These are phyloP conservation scores for Hoplodrina ambigua DNA, from an alignment of 2,888 invertebrate species.

Conservation along the genomic window DNA sequence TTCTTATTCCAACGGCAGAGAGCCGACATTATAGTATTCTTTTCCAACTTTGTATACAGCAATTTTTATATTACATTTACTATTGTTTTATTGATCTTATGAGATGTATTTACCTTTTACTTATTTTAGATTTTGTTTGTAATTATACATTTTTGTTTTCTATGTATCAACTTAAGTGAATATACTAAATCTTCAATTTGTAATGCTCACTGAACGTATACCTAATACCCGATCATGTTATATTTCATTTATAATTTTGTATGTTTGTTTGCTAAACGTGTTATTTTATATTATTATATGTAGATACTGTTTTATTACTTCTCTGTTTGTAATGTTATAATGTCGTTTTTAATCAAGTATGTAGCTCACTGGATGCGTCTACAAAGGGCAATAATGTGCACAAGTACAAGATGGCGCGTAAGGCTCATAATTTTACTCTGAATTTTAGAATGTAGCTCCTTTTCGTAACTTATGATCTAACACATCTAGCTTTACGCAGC, in stretches of 20 bases:
- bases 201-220: background rate
- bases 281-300: background rate
- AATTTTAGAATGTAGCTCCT: constrained; percentile 33
- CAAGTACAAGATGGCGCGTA: constrained; percentile 6
- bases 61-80: background rate
- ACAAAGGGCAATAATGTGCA: background rate
- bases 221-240: background rate
- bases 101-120: constrained; percentile 10
- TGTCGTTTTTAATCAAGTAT: background rate
- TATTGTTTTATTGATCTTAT: constrained; percentile 19
- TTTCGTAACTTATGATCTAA: constrained; percentile 65
- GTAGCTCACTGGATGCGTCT: background rate
- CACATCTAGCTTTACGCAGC: constrained; percentile 75
- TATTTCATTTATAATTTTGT: background rate
- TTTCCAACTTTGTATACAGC: background rate
- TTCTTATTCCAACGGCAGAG: background rate
- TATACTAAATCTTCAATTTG: background rate
- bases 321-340: constrained; percentile 6
- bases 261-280: no score
- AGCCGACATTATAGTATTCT: background rate
- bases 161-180: background rate
- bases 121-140: constrained; percentile 9
- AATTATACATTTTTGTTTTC: background rate
- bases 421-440: constrained; percentile 15
- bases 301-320: constrained; percentile 1